Conservation (phyloP, 2,888 invertebrate species). For the Formica aserva region DNA sequence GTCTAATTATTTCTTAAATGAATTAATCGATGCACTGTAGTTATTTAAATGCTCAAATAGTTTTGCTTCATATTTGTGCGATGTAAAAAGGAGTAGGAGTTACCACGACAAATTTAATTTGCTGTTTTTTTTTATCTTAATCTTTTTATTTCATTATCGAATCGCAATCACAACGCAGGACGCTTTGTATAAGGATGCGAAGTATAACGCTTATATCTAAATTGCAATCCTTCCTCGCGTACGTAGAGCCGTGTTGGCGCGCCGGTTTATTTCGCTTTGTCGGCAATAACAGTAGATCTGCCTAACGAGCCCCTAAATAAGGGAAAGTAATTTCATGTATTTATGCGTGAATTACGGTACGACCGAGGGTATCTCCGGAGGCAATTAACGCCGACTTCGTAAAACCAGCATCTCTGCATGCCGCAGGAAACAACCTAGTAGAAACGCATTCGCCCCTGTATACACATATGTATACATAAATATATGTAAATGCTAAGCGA, state of each 20-base stretch:
- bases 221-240: slow-evolving; percentile 35
- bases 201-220: slow-evolving; percentile 43
- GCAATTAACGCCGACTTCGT: slow-evolving; percentile 84
- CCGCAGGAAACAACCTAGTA: slow-evolving; percentile 66
- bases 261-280: slow-evolving; percentile 69
- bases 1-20: slow-evolving; percentile 6
- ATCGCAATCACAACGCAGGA: background rate
- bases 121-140: background rate
- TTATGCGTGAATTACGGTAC: slow-evolving; percentile 84
- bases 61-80: background rate
- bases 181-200: background rate
- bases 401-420: slow-evolving; percentile 75
- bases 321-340: slow-evolving; percentile 85
- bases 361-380: slow-evolving; percentile 78
- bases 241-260: slow-evolving; percentile 33
- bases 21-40: background rate
- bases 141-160: slow-evolving; percentile 23
- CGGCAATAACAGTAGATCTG: slow-evolving; percentile 85
- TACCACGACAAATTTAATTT: background rate
- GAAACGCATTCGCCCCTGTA: slow-evolving; percentile 60
- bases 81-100: background rate
- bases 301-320: slow-evolving; percentile 85
- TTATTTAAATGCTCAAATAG: background rate
- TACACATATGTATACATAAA: slow-evolving; percentile 51
- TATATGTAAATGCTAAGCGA: slow-evolving; percentile 56